Percentiles rank a stretch among this genome's conserved stretches.
Conservation (phyloP, 2,888 invertebrate species). For the Chrysopilus asiliformis region DNA sequence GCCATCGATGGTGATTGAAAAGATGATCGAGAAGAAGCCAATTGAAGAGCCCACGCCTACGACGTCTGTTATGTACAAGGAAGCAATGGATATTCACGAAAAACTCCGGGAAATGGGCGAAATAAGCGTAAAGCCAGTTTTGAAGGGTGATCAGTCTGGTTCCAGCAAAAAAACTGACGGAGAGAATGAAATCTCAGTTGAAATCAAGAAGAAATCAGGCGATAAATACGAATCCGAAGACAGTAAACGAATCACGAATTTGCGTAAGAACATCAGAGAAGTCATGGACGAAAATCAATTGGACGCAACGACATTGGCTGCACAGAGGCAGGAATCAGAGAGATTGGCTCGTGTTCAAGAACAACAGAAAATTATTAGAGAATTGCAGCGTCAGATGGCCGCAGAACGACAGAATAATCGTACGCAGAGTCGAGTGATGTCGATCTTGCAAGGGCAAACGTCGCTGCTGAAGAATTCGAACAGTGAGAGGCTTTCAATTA, state of each 20-base stretch:
- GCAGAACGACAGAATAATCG: conserved; percentile 54
- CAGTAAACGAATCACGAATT: conserved; percentile 36
- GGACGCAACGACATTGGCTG: conserved; percentile 81
- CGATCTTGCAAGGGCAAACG: conserved; percentile 56
- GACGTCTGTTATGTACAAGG: too few relatives aligned
- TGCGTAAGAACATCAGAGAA: conserved; percentile 79
- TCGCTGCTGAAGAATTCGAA: conserved; percentile 36
- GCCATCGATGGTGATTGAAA: too few relatives aligned
- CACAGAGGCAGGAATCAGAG: conserved; percentile 87
- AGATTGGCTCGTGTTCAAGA: conserved; percentile 71
- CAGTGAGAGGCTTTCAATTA: conserved; percentile 7
- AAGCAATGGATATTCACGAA: conserved; percentile 44
- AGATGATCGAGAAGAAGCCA: too few relatives aligned
- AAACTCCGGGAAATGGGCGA: conserved; percentile 51
- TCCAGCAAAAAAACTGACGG: conserved; percentile 3
- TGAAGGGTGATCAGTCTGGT: conserved; percentile 4
- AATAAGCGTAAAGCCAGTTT: conserved; percentile 38
- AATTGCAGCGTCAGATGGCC: conserved; percentile 67
- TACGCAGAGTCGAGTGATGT: conserved; percentile 56
- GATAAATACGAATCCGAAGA: conserved; percentile 19
- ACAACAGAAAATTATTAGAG: conserved; percentile 68
- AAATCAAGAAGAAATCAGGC: conserved; percentile 33
- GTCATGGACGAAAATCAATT: conserved; percentile 88
- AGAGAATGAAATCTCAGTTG: conserved; percentile 31
- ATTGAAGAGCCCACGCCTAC: too few relatives aligned